Percentiles rank a stretch among this genome's conserved stretches.
These are phyloP conservation scores for Coluber constrictor DNA, from an alignment of 2,797 vertebrate species.

Conservation along the genomic window DNA sequence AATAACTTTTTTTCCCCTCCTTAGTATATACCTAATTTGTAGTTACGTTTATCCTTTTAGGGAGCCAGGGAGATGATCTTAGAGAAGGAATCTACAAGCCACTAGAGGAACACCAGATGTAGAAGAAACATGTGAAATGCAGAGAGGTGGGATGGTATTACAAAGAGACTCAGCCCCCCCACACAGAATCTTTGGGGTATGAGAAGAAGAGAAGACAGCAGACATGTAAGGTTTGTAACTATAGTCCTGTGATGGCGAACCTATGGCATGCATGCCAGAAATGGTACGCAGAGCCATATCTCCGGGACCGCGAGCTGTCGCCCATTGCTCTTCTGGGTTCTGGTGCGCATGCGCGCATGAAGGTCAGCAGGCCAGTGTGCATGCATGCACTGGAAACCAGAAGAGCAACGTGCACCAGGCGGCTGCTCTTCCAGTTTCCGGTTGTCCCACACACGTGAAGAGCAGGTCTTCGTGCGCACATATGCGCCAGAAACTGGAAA, in stretches of 20 bases:
- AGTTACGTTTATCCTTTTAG: background rate
- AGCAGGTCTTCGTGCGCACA: no score
- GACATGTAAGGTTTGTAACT: background rate
- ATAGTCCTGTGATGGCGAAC: background rate
- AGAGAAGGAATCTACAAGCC: background rate
- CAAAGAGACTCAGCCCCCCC: background rate
- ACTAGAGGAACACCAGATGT: background rate
- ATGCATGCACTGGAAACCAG: no score
- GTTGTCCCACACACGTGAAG: no score
- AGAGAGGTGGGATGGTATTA: background rate
- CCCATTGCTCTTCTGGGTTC: no score
- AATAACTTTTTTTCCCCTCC: background rate
- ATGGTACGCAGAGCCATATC: no score
- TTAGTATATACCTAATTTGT: conserved; percentile 1
- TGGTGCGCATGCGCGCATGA: no score
- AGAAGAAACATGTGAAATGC: background rate
- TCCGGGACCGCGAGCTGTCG: no score
- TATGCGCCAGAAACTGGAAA: no score
- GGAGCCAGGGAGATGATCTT: background rate
- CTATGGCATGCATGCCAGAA: no score
- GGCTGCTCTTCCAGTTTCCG: no score
- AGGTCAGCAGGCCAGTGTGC: no score
- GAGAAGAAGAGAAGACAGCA: background rate
- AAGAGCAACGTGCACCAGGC: no score
- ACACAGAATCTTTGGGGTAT: background rate